Evolutionary conservation across 2,797 vertebrate genomes (phyloP), one percentile per base, ranked within the genome.

Genomic region (Amblyraja radiata): DNA sequence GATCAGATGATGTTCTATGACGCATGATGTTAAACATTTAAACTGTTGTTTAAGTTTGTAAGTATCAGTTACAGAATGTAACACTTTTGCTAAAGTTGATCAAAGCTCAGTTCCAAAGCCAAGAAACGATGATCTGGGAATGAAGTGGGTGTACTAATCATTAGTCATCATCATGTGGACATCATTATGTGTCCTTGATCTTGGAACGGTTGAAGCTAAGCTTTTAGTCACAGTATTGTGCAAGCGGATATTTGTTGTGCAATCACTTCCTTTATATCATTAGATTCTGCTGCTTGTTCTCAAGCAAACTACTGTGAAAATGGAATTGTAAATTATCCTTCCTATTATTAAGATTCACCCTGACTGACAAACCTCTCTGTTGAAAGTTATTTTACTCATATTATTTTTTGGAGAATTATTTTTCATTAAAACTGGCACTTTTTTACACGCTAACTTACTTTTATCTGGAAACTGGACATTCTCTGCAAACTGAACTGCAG

Each of bases 151-250:
- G 90, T 92, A 13, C 25, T 74, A 71, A 92, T 73, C 36, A 76
- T 92, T 92, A 92, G 36, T 92, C 90, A 92, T 76, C 46, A 54
- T 73, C 73, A 28, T 92, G 39, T 92, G 71, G 46, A 92, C 90
- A 76, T 73, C 68, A 92, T 76, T 92, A 46, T 76, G 39, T 14
- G 73, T 58, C 36, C 39, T 71, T 92, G 21, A 54, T 92, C 32
- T 28, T 76, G 90, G 90, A 73, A 46, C 8, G 14, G 68, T 28
- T 76, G 39, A 76, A 76, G 28, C 71, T 92, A 58, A 39, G 25
- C 39, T 73, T 74, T 28, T 23, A 74, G 90, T 91, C 73, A 92
- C 23, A 54, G 71, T 36, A 76, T 76, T 54, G 25, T 65, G 28
- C 90, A 92, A 92, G 63, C 18, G 21, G n/a, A 18, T 21, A 32